Base-by-base conservation (phyloP, 2,113 vertebrate species). In the Paratilapia polleni region DNA sequence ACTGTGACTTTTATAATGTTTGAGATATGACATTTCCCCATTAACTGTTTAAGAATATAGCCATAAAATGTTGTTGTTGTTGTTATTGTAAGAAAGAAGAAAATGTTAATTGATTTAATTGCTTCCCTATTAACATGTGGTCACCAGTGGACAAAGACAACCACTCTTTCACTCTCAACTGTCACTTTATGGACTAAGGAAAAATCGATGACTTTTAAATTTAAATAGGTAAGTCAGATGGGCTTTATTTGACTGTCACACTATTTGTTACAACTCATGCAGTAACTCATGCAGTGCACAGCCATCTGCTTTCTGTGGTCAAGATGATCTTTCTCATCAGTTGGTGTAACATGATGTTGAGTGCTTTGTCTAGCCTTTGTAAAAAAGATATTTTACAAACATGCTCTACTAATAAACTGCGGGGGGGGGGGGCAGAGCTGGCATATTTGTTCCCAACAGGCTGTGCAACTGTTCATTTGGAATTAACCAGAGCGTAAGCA, bases 401-500 rank as follows among this genome's bases (percentile, higher is more conserved):
- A 56, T 58, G 81, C 79, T 84, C 74, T 89, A 78, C 73, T 83
- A 80, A 87, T 60, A 62, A 61, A 66, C 60, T 73, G 62, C 34
- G 82, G 81, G 28, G 78, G 79, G 78, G 49, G 58, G 54, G 78
- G 82, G 10, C 66, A 52, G 82, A 81, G 52, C 68, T 66, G n/a
- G n/a, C n/a, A 61, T 68, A 63, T 83, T 80, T 12, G 64, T 90
- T 92, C 87, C 84, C 84, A 91, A 87, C 59, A 73, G 77, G 88
- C 80, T 84, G 62, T 82, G 58, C 13, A 87, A 63, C 59, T 86
- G 85, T 85, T 88, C 80, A 77, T 91, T 92, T 91, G 62, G 84
- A 89, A 87, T 94, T 83, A 93, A 93, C 43, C 73, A 43, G 90
- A 94, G 90, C 85, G 74, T 91, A 87, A 94, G 92, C 85, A 89